These are phyloP conservation scores for Podabrus alpinus DNA, from an alignment of 2,888 invertebrate genomes.

Conservation along the genomic window DNA sequence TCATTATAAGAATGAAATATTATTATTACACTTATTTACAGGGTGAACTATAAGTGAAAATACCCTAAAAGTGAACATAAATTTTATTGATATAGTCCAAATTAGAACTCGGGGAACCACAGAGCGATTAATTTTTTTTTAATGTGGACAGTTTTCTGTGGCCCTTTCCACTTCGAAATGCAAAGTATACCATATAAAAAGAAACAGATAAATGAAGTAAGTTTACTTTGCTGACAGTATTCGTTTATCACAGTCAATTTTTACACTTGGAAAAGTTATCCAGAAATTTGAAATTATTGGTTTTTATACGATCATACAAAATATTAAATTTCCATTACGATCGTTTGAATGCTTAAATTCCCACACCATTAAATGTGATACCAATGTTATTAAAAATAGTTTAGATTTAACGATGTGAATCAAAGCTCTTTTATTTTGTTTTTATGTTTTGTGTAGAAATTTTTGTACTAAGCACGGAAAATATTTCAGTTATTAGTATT, in stretches of 20 bases:
- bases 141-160: too few relatives aligned
- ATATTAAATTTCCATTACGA: background rate
- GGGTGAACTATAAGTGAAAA: background rate
- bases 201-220: background rate
- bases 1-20: background rate
- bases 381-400: background rate
- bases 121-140: background rate
- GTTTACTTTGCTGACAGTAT: background rate
- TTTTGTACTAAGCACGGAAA: background rate
- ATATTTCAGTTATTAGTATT: background rate
- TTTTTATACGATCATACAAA: background rate
- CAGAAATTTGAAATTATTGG: background rate
- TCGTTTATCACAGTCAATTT: background rate
- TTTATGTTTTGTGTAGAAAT: background rate
- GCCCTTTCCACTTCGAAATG: background rate
- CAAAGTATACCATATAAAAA: too few relatives aligned
- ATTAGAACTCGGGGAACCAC: background rate
- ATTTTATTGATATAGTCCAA: background rate
- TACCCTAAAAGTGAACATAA: background rate
- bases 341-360: background rate
- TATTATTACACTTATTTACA: background rate
- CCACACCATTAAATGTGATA: background rate
- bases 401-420: background rate
- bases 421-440: background rate
- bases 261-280: background rate